phyloP scores from a whole-genome alignment of 2,113 vertebrate genomes.

The Phyllopteryx taeniolatus region DNA sequence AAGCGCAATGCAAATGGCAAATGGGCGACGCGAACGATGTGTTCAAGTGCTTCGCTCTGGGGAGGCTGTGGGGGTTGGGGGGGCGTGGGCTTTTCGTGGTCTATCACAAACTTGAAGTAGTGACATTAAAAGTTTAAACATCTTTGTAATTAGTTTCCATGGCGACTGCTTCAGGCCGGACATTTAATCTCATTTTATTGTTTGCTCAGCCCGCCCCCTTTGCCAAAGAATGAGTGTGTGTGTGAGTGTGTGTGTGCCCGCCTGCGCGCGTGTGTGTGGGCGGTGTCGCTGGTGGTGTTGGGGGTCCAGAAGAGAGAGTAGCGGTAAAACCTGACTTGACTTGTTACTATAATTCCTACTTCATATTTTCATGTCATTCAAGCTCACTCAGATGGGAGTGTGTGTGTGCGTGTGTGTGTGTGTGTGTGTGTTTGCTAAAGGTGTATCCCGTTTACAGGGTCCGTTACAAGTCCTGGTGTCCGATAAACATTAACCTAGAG shows the following conservation, averaged over 20 bases:
- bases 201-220: constrained; percentile 46
- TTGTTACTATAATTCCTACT: constrained; percentile 1
- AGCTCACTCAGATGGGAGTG: neutral
- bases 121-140: neutral
- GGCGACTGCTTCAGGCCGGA: constrained; percentile 33
- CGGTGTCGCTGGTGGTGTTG: neutral
- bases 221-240: constrained; percentile 25
- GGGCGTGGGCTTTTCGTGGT: neutral
- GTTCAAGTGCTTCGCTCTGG: neutral
- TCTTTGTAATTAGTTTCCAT: constrained; percentile 34
- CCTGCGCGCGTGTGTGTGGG: neutral
- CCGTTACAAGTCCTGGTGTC: constrained; percentile 24
- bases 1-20: neutral
- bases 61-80: neutral
- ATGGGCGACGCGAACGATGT: neutral
- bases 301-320: neutral
- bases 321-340: neutral
- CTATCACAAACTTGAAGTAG: neutral
- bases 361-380: constrained; percentile 11
- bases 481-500: constrained; percentile 5
- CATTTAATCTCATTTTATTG: constrained; percentile 56
- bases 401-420: constrained; percentile 14
- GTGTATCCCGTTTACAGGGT: constrained; percentile 19
- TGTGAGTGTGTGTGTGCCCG: constrained; percentile 10
- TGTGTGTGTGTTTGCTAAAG: constrained; percentile 47